Conservation (phyloP, 92 coral and sea anemone species). For the Epizoanthus stellaris region DNA sequence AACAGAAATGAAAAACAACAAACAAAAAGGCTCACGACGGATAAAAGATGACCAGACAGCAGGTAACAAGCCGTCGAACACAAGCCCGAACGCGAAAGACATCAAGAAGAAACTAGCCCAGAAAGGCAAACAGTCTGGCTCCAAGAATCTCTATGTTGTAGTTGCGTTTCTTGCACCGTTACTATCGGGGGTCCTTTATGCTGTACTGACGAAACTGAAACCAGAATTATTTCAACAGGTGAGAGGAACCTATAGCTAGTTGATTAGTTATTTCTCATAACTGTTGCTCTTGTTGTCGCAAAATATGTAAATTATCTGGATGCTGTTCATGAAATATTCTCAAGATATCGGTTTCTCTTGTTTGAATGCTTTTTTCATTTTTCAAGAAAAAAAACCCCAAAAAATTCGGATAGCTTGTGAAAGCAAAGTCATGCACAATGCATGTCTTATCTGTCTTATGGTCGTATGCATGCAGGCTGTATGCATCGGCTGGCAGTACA, state of each 20-base stretch:
- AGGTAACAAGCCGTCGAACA: neutral
- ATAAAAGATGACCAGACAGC: neutral
- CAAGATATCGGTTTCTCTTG: no score
- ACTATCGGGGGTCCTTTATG: neutral
- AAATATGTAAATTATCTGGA: neutral
- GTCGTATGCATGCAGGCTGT: no score
- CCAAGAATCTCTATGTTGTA: neutral
- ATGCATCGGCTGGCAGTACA: no score
- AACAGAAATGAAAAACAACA: conserved; percentile 33
- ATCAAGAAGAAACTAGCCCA: conserved; percentile 14
- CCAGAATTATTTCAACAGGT: conserved; percentile 20
- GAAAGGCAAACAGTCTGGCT: conserved; percentile 3
- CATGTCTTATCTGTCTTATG: no score
- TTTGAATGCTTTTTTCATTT: no score
- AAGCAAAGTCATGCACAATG: no score
- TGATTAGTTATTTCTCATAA: neutral
- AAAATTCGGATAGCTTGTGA: no score
- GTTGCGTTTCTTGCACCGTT: conserved; percentile 8
- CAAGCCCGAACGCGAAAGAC: neutral
- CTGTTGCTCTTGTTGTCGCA: neutral
- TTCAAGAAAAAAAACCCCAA: no score
- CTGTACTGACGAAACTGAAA: neutral
- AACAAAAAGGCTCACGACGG: neutral
- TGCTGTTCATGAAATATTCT: no score
- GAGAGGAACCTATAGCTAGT: neutral